Percentiles rank a stretch among this genome's conserved stretches.
These are phyloP conservation scores for Callorhinus ursinus DNA, from an alignment of 2,113 vertebrate species.

Conservation along the genomic window DNA sequence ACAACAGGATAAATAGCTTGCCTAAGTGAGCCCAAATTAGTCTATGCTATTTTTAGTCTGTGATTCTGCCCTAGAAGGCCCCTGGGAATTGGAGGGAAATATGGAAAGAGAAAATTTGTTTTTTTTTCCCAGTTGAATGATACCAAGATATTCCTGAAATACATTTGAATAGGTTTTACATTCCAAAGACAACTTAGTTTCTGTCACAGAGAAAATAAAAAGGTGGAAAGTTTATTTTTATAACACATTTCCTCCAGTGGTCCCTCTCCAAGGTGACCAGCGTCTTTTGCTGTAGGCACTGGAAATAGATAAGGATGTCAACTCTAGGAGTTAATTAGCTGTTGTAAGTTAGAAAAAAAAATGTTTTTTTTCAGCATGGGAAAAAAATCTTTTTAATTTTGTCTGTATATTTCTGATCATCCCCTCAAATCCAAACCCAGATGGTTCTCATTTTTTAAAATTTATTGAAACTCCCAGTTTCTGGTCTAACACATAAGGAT, in stretches of 20 bases:
- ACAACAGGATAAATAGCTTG: conserved; percentile 60
- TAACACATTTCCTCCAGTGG: conserved; percentile 39
- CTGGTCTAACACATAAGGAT: background rate
- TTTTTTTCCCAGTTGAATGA: conserved; percentile 79
- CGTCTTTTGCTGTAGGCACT: background rate
- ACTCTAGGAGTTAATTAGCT: background rate
- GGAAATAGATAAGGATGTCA: background rate
- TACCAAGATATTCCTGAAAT: conserved; percentile 76
- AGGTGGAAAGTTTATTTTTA: conserved; percentile 64
- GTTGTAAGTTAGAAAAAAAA: background rate
- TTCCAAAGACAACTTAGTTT: conserved; percentile 74
- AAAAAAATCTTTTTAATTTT: background rate
- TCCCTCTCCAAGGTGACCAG: background rate
- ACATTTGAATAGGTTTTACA: conserved; percentile 60
- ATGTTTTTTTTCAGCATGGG: background rate
- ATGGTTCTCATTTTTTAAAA: background rate
- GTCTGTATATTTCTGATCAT: background rate
- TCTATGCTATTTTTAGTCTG: conserved; percentile 75
- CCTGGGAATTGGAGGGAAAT: conserved; percentile 75
- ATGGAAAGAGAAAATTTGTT: conserved; percentile 67
- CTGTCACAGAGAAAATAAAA: conserved; percentile 71
- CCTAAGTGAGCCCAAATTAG: conserved; percentile 69
- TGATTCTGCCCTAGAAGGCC: conserved; percentile 67
- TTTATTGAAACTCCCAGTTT: background rate
- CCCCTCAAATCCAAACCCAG: background rate